Base-by-base conservation (phyloP, 2,888 invertebrate species). In the Caenorhabditis becei region DNA sequence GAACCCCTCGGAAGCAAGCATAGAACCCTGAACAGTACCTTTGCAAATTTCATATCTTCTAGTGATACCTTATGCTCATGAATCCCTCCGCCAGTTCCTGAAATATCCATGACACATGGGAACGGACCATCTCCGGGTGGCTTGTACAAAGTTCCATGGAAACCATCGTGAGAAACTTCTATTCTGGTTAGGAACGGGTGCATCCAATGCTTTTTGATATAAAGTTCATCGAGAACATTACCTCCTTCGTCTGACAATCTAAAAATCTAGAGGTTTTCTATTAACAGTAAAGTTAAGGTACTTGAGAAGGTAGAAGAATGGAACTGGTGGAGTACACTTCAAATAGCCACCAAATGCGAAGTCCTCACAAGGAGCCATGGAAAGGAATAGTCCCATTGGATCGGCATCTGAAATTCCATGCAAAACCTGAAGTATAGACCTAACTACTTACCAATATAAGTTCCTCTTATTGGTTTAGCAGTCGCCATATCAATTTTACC, bases 1-100 rank as follows among this genome's bases (percentile, higher is more conserved):
- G 54, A 83, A 83, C 18, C 83, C 83, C 54, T 83, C 83, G 10
- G 77, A 77, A 14, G 83, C 83, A 10, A 83, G 58, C 77, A 80
- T 80, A 10, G 83, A 58, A 14, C 83, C 83, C 58, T 41, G 41
- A 14, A 41, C n/a, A n/a, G n/a, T n/a, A n/a, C n/a, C n/a, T n/a
- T n/a, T n/a, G n/a, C n/a, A n/a, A n/a, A n/a, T n/a, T n/a, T n/a
- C n/a, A n/a, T n/a, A n/a, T n/a, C n/a, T n/a, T n/a, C n/a, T n/a
- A n/a, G n/a, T n/a, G n/a, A n/a, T n/a, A n/a, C n/a, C n/a, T 79
- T 80, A 53, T 83, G 83, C 47, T 83, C 83, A 61, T 83, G 83
- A 35, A 83, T 69, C n/a, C 83, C 83, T 18, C 83, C 83, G n/a
- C 83, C 83, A 18, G 83, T 83, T 41, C 83, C 83, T 14, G 83